Conservation (phyloP, 2,888 invertebrate genomes). For the Cecidostiba fungosa region DNA sequence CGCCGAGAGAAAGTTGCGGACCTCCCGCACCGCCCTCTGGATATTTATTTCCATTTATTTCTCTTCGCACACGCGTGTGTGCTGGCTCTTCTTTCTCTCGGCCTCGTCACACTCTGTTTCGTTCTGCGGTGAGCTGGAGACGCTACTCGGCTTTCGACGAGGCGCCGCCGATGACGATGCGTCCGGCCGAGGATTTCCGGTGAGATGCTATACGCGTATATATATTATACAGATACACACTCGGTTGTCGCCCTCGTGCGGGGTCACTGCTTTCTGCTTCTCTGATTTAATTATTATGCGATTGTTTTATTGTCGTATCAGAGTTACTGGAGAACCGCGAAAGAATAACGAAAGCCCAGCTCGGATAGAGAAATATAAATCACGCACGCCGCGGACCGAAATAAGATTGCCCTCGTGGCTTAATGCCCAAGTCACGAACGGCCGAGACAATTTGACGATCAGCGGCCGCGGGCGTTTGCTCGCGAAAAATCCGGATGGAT, state of each 20-base stretch:
- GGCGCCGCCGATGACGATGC: constrained; percentile 44
- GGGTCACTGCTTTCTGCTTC: too few species aligned
- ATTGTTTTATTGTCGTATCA: neutral
- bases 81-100: neutral
- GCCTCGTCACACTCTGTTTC: constrained; percentile 65
- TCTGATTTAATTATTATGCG: too few species aligned
- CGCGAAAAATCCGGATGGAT: constrained; percentile 59
- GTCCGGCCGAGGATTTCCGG: constrained; percentile 46
- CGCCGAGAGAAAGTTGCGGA: constrained; percentile 50
- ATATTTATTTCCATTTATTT: constrained; percentile 73
- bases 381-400: neutral
- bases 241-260: too few species aligned
- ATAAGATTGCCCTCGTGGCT: constrained; percentile 37
- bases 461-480: constrained; percentile 54
- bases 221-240: too few species aligned
- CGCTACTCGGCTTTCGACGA: neutral
- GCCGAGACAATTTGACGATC: constrained; percentile 58
- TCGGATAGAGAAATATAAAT: constrained; percentile 37
- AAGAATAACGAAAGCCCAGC: neutral
- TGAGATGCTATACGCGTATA: neutral
- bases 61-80: constrained; percentile 52
- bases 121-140: neutral
- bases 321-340: neutral
- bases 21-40: constrained; percentile 60
- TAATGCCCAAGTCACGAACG: constrained; percentile 59